Evolutionary conservation across 2,113 vertebrate genomes (phyloP), one percentile per base, ranked within the genome.

Genomic region (Daubentonia madagascariensis): DNA sequence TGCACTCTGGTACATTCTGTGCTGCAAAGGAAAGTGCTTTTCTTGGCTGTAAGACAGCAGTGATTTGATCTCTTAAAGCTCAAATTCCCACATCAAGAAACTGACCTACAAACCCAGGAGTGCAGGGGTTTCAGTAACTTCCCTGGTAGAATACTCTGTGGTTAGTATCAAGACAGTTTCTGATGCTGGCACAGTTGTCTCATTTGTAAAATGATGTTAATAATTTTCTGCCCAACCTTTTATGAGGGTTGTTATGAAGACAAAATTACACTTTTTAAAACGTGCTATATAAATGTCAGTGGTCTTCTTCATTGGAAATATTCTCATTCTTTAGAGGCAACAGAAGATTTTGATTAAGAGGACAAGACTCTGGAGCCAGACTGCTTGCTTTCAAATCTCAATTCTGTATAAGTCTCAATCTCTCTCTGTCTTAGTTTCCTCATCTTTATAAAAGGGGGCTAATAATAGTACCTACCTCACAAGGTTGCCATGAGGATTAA

Each of bases 1-100:
- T 73, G 54, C 79, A 32, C 45, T 78, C 28, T 92, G 92, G 95
- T 91, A 97, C 92, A 72, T 96, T 98, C 92, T 96, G 95, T 98
- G 65, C 95, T 81, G 1, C 45, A 81, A 70, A 97, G 59, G 45
- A 89, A 80, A 94, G 76, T 85, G n/a, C 35, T 81, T 90, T 95
- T 94, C 84, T 94, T 94, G 79, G 75, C 89, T 85, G 8, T 61
- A 75, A 90, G 45, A 54, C 40, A 52, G 52, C 50, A 63, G 70
- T 93, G 78, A 95, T 94, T 96, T 84, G 76, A 70, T 97, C 61
- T 97, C 32, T 30, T 67, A 48, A 84, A 87, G 89, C 91, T 95
- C 80, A 93, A 17, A 96, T 96, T 89, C 59, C 65, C 48, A 52
- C 30, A 40, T 89, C 43, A 94, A 54, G 83, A 90, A 91, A 89